Evolutionary conservation across 1,140 invertebrate species (phyloP).

Genomic region (Tribolium castaneum): DNA sequence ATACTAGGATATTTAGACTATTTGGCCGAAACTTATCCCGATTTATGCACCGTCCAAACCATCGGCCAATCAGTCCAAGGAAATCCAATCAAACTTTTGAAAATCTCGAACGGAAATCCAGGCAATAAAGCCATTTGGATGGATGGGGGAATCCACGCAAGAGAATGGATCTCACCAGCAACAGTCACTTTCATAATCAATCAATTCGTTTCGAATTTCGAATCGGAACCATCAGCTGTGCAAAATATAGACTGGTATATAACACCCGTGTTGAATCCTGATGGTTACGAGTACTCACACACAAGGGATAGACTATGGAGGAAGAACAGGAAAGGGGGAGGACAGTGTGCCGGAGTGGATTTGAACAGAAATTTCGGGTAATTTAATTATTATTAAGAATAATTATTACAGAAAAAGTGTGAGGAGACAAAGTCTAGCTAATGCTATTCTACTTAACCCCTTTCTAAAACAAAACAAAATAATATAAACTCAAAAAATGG

Average conservation of each 20-base stretch:
- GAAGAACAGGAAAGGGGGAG: conserved; percentile 76
- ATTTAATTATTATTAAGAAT: no score
- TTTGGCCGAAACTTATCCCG: conserved; percentile 77
- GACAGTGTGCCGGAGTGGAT: conserved; percentile 79
- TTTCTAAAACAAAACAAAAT: no score
- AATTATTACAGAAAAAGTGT: neutral
- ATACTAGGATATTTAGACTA: conserved; percentile 82
- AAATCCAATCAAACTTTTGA: conserved; percentile 76
- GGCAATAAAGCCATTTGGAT: conserved; percentile 74
- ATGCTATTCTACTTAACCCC: no score
- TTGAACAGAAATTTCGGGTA: conserved; percentile 84
- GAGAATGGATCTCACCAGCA: conserved; percentile 93
- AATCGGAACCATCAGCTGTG: conserved; percentile 75
- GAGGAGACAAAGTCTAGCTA: neutral
- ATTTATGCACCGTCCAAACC: conserved; percentile 73
- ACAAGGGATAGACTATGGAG: conserved; percentile 82
- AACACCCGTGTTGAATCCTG: conserved; percentile 84
- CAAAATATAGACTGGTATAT: conserved; percentile 87
- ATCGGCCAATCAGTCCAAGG: conserved; percentile 84
- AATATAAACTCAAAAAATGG: no score
- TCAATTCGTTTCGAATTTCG: conserved; percentile 79
- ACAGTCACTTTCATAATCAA: conserved; percentile 86
- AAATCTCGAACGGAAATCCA: conserved; percentile 74
- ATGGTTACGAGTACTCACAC: conserved; percentile 89
- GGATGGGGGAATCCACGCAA: conserved; percentile 86